Evolutionary conservation across 1,140 invertebrate genomes (phyloP).

Genomic region (Diachasma alloeum): DNA sequence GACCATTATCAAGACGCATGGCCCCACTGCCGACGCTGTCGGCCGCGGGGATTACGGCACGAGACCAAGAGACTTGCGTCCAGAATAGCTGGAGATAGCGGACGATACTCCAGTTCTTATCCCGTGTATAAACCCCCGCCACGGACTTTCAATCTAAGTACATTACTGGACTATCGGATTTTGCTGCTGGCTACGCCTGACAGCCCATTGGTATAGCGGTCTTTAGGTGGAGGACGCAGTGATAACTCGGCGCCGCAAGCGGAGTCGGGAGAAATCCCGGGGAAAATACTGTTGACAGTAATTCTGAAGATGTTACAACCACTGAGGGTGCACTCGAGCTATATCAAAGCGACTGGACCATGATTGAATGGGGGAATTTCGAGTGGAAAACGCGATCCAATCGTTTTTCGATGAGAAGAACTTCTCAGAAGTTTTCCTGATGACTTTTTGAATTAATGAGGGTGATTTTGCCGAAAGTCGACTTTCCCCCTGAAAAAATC

Average conservation of each 20-base stretch:
- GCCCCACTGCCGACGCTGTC: neutral
- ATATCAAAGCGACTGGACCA: neutral
- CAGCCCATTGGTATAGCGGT: neutral
- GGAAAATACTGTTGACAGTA: neutral
- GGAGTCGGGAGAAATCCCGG: neutral
- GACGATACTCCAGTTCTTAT: neutral
- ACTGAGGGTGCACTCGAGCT: neutral
- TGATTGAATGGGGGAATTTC: neutral
- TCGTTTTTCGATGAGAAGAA: too few species aligned
- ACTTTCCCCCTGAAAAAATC: too few species aligned
- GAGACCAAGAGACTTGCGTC: neutral
- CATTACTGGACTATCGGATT: conserved; percentile 4
- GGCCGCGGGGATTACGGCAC: neutral
- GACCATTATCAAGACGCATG: neutral
- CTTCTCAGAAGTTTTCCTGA: too few species aligned
- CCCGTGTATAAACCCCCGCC: neutral
- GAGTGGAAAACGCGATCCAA: too few species aligned
- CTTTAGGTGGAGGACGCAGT: neutral
- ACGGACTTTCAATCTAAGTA: neutral
- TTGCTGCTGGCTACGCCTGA: neutral
- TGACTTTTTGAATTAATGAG: too few species aligned
- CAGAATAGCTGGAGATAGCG: neutral
- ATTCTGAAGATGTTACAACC: neutral
- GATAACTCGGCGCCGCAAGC: neutral
- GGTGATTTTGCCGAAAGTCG: too few species aligned